Evolutionary conservation across 2,113 vertebrate species (phyloP).

Genomic region (Calidris pygmaea): DNA sequence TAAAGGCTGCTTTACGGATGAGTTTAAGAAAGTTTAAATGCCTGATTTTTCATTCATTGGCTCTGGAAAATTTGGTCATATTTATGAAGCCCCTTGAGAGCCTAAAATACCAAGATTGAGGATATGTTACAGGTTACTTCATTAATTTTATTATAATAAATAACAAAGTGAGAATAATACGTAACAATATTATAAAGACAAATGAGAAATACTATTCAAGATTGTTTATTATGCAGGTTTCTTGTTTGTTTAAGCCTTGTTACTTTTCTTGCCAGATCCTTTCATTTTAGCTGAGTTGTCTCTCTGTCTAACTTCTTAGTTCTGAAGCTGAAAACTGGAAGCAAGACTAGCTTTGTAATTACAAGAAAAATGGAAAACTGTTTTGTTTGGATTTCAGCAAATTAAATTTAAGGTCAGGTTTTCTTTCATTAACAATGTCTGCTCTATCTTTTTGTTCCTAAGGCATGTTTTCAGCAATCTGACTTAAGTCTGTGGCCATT

Average conservation of each 20-base stretch:
- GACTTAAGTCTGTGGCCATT: not conserved
- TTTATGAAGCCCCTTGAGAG: not conserved
- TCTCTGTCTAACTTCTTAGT: not conserved
- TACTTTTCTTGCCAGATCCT: not conserved
- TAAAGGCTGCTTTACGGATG: not conserved
- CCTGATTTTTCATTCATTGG: not conserved
- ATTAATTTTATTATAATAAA: not conserved
- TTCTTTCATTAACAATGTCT: not conserved
- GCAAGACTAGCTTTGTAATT: not conserved
- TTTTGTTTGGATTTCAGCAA: conserved; percentile 37
- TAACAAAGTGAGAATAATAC: not conserved
- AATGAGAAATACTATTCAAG: not conserved
- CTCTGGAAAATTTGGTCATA: not conserved
- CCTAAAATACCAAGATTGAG: not conserved
- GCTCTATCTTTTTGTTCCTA: not conserved
- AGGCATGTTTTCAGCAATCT: not conserved
- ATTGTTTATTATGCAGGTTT: not conserved
- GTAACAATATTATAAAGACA: not conserved
- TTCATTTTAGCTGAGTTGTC: not conserved
- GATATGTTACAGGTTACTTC: not conserved
- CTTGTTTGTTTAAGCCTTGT: not conserved
- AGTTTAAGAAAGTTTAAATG: not conserved
- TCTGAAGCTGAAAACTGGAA: not conserved
- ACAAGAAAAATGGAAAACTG: not conserved
- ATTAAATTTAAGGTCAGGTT: not conserved